These are phyloP conservation scores for Cepphus grylle DNA, from an alignment of 2,113 vertebrate species.

Conservation along the genomic window DNA sequence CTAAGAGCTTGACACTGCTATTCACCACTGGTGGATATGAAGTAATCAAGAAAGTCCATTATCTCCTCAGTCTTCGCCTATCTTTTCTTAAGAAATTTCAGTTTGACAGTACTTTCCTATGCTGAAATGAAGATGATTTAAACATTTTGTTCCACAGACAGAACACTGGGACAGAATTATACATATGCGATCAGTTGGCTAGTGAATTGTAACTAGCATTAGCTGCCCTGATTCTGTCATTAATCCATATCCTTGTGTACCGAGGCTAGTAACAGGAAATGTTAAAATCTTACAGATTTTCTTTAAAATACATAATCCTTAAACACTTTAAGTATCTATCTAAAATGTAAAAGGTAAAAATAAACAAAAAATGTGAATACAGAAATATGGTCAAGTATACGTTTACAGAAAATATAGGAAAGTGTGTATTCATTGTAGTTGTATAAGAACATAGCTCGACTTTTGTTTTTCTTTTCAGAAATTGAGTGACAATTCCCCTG, in stretches of 20 bases:
- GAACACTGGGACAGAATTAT: neutral
- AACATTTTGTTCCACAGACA: neutral
- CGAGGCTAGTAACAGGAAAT: neutral
- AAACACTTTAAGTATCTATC: neutral
- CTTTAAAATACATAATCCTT: neutral
- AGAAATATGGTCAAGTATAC: neutral
- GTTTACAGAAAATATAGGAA: neutral
- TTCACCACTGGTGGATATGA: neutral
- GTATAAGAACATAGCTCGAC: neutral
- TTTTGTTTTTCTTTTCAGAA: slow-evolving; percentile 18
- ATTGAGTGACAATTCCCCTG: slow-evolving; percentile 36
- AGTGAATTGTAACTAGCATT: neutral
- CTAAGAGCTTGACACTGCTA: neutral
- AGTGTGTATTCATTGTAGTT: neutral
- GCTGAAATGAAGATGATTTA: neutral
- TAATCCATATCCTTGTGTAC: neutral
- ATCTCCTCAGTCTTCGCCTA: neutral
- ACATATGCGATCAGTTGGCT: neutral
- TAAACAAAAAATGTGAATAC: neutral
- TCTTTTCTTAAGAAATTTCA: neutral
- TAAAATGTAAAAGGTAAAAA: neutral
- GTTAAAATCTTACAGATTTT: neutral
- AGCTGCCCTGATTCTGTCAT: neutral
- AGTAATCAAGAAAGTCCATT: neutral
- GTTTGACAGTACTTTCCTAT: neutral